A percentile compares a stretch with the other conserved stretches of the same genome.
These are phyloP conservation scores for Antennarius striatus DNA, from an alignment of 2,113 vertebrate genomes.

Conservation along the genomic window DNA sequence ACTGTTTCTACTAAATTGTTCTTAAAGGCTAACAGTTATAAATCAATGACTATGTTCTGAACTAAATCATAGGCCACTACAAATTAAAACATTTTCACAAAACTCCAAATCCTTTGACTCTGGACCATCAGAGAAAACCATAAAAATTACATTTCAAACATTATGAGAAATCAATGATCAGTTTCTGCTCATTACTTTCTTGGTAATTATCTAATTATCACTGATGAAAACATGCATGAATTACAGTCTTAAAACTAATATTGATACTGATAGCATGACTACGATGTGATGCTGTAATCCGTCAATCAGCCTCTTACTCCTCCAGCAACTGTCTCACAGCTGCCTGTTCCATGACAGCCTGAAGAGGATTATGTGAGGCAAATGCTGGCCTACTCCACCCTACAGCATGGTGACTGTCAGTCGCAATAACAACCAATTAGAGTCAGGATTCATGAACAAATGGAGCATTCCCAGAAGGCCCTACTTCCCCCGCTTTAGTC, in stretches of 20 bases:
- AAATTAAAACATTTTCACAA: too few relatives aligned
- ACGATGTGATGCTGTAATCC: neutral
- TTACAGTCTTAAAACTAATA: neutral
- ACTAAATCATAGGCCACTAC: too few relatives aligned
- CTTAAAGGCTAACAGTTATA: too few relatives aligned
- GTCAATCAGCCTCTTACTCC: constrained; percentile 19
- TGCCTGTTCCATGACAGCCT: constrained; percentile 27
- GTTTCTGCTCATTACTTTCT: too few relatives aligned
- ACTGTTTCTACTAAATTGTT: too few relatives aligned
- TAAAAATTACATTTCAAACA: too few relatives aligned
- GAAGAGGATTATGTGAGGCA: constrained; percentile 32
- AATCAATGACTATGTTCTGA: too few relatives aligned
- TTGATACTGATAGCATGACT: constrained; percentile 3
- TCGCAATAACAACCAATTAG: constrained; percentile 77
- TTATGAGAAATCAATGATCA: too few relatives aligned
- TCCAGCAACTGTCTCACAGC: constrained; percentile 13
- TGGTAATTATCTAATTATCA: too few relatives aligned
- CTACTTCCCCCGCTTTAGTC: constrained; percentile 61
- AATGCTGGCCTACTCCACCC: constrained; percentile 58
- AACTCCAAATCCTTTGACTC: too few relatives aligned
- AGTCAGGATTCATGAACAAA: constrained; percentile 75
- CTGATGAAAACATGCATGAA: too few relatives aligned
- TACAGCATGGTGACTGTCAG: constrained; percentile 68
- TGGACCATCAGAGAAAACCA: too few relatives aligned
- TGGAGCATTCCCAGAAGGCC: constrained; percentile 71